Percentiles rank a stretch among this genome's conserved stretches.
Evolutionary conservation across 2,888 invertebrate species (phyloP).

Genomic region (Criorhina ranunculi): DNA sequence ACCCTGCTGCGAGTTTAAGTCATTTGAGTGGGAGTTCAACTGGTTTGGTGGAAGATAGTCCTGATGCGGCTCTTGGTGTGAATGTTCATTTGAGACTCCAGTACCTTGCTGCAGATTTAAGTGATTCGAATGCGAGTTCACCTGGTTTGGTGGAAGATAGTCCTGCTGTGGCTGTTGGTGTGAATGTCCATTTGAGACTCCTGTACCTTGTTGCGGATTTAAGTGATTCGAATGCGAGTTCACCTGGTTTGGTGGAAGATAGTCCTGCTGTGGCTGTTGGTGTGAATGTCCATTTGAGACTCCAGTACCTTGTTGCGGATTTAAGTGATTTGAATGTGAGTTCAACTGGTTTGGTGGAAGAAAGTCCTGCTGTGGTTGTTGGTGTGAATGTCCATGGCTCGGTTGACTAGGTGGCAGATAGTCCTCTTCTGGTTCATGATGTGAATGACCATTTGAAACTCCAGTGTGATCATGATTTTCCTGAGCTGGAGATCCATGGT

Average conservation of each 20-base stretch:
- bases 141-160: too few relatives aligned
- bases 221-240: too few relatives aligned
- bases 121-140: too few relatives aligned
- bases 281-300: too few relatives aligned
- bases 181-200: background rate
- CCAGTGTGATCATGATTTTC: background rate
- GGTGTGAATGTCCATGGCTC: background rate
- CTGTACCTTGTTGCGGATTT: too few relatives aligned
- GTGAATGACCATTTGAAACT: background rate
- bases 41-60: constrained; percentile 44
- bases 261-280: too few relatives aligned
- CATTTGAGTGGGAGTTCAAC: background rate
- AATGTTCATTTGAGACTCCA: background rate
- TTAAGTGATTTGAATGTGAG: too few relatives aligned
- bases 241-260: too few relatives aligned
- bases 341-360: constrained; percentile 13
- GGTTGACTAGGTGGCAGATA: constrained; percentile 13
- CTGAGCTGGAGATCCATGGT: background rate
- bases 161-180: too few relatives aligned
- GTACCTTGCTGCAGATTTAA: too few relatives aligned
- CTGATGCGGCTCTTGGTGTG: background rate
- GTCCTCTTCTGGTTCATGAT: background rate
- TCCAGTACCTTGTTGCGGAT: too few relatives aligned
- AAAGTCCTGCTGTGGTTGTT: background rate
- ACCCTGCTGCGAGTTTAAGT: too few relatives aligned